Percentiles rank a stretch among this genome's conserved stretches.
Conservation (phyloP, 1,140 invertebrate species). For the Drosophila orosa region DNA sequence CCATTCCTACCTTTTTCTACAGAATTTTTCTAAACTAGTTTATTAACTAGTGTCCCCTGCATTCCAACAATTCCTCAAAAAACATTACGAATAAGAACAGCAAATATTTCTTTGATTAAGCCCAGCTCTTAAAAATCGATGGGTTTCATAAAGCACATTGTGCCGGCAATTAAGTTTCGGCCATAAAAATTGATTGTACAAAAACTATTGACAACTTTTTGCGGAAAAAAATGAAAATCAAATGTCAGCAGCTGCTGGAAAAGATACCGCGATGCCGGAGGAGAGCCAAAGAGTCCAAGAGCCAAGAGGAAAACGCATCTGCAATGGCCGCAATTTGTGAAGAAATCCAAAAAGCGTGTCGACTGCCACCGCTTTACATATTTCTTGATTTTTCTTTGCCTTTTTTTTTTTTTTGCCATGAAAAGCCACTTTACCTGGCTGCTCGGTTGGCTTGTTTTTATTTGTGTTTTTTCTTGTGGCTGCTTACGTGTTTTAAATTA, state of each 20-base stretch:
- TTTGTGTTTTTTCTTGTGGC: background rate
- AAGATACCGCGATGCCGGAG: background rate
- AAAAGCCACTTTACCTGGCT: constrained; percentile 37
- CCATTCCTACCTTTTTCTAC: background rate
- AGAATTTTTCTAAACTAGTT: background rate
- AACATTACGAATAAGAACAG: background rate
- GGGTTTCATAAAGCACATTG: constrained; percentile 1
- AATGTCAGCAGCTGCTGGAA: constrained; percentile 23
- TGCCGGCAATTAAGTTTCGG: constrained; percentile 30
- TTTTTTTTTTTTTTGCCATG: constrained; percentile 34
- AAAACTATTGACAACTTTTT: constrained; percentile 47
- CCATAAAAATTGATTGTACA: constrained; percentile 39
- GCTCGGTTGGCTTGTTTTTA: constrained; percentile 1
- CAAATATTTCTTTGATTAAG: background rate
- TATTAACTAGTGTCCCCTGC: constrained; percentile 4
- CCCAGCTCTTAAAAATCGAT: constrained; percentile 6
- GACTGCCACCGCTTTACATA: constrained; percentile 20
- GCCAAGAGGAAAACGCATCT: constrained; percentile 33
- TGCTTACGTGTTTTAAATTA: constrained; percentile 38
- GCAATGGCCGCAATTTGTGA: constrained; percentile 56
- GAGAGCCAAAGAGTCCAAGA: background rate
- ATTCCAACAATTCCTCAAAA: constrained; percentile 7
- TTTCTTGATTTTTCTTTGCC: constrained; percentile 13
- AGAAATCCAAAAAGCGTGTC: constrained; percentile 41
- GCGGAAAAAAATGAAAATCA: constrained; percentile 17